These are phyloP conservation scores for Pluvianellus socialis DNA, from an alignment of 2,113 vertebrate species.

Conservation along the genomic window DNA sequence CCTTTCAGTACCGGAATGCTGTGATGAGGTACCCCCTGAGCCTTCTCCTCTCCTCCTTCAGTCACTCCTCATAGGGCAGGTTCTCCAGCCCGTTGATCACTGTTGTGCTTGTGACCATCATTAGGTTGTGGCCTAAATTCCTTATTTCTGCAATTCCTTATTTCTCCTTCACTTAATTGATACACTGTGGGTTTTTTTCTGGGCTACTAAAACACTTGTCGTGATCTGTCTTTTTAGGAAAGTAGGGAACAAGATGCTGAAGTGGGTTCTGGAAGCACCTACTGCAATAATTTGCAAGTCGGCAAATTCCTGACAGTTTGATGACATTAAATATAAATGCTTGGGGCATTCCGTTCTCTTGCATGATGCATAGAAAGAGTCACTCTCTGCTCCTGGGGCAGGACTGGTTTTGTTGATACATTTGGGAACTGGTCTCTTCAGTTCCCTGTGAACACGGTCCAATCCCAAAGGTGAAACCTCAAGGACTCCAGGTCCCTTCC, in stretches of 20 bases:
- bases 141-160: neutral
- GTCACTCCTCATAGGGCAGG: neutral
- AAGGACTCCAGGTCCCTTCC: neutral
- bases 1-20: neutral
- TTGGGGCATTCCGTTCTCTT: neutral
- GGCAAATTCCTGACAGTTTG: neutral
- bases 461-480: neutral
- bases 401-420: neutral
- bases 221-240: neutral
- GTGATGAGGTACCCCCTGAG: neutral
- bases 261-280: neutral
- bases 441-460: neutral
- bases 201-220: neutral
- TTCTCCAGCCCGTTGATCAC: neutral
- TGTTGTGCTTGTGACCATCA: neutral
- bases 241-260: neutral
- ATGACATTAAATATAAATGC: neutral
- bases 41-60: neutral
- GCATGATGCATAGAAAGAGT: fast-evolving
- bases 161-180: neutral
- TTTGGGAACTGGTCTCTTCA: neutral
- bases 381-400: neutral
- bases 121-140: neutral
- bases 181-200: neutral
- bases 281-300: neutral